Evolutionary conservation across 1,140 invertebrate species (phyloP), one percentile per base, ranked within the genome.

Genomic region (Vanessa atalanta): DNA sequence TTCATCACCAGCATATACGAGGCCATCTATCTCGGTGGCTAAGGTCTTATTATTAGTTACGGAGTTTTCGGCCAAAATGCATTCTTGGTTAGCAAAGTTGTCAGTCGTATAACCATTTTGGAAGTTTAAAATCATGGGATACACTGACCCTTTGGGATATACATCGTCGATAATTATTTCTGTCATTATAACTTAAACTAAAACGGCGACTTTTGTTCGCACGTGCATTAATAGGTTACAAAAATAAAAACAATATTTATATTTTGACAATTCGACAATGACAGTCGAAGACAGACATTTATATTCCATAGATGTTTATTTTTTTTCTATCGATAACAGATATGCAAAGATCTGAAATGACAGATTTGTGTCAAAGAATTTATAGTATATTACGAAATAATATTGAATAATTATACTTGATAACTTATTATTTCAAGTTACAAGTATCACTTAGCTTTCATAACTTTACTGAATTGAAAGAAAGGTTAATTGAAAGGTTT

Each of bases 1-100:
- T 71, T 91, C 89, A 55, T 86, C 80, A 0, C 88, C 89, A 15
- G 84, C 68, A 47, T 91, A 91, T 8, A 90, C 3, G 3, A 89
- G 67, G 47, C 79, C 79, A 47, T 78, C 78, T 63, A 88, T 43
- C n/a, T 86, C 80, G 0, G 83, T 83, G 8, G 76, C 76, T 4
- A 90, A 14, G 8, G 67, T 76, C 69, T 81, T 88, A 37, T 57
- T 77, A 3, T 75, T 65, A 16, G 67, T 81, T 43, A 77, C 76
- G 43, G 79, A 66, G 47, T 90, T 76, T 47, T 80, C 61, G 12
- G 84, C 77, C 6, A 88, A 4, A 11, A 73, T 48, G 75, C 86
- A 87, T 11, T 84, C 71, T 9, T 79, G 64, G 1, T 69, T 50
- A 15, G 72, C 61, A 72, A 89, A 88, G 20, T 84, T 65, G 1